Evolutionary conservation across 2,113 vertebrate species (phyloP).

Genomic region (Stegostoma tigrinum): DNA sequence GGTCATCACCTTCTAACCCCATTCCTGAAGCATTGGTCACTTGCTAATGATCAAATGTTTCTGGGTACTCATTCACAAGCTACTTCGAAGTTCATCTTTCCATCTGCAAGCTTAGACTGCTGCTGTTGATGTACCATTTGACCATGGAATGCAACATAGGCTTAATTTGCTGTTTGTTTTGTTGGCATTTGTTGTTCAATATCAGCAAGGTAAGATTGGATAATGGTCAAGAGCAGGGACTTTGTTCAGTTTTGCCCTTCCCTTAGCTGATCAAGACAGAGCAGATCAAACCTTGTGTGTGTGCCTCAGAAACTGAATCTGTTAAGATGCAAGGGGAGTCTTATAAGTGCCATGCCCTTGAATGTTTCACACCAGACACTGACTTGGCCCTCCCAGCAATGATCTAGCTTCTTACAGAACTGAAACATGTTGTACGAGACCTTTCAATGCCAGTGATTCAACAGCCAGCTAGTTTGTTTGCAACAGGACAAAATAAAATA

Average conservation of each 20-base stretch:
- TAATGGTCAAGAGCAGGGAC: neutral
- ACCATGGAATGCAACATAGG: neutral
- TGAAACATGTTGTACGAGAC: neutral
- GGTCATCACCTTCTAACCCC: neutral
- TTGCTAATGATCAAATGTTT: neutral
- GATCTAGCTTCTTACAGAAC: neutral
- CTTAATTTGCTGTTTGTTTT: neutral
- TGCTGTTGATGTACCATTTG: neutral
- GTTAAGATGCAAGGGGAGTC: neutral
- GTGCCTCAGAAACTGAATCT: neutral
- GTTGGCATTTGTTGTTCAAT: neutral
- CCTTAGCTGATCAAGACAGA: neutral
- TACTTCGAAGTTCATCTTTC: too few relatives aligned
- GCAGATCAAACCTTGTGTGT: neutral
- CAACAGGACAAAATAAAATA: neutral
- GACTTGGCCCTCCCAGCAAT: neutral
- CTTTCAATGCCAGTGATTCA: neutral
- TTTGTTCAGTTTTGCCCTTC: neutral
- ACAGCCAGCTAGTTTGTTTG: neutral
- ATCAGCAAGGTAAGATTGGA: neutral
- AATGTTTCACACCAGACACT: neutral
- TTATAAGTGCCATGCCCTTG: neutral
- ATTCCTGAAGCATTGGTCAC: neutral
- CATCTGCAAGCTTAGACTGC: neutral
- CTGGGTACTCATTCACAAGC: neutral